Evolutionary conservation across 35 echinoderm and acorn worm species (phyloP), one percentile per base, ranked within the genome.

Genomic region (Ophioderma brevispina): DNA sequence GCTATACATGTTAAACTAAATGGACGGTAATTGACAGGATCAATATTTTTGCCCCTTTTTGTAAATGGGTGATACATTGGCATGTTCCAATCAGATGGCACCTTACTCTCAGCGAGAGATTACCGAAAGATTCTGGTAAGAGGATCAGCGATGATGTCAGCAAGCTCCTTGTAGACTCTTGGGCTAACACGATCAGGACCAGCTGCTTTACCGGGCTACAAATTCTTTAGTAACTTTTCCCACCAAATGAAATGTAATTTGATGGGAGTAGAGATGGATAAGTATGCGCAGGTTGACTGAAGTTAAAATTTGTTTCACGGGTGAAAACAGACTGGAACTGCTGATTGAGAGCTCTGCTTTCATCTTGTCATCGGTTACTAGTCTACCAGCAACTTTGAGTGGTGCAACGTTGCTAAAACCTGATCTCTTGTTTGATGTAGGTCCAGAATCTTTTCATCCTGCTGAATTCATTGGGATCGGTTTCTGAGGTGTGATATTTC

Each of bases 371-470:
- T 82, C 87, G 8, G 82, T 76, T 2, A 38, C 64, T 15, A 91
- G 81, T 35, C 75, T 84, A 10, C 82, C 89, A n/a, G 86, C 75
- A 0, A 85, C 89, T 39, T 59, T 85, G 17, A 91, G 36, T 43
- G 75, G 59, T 36, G 89, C 38, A 77, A 91, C 75, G 64, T 30
- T 37, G 35, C 18, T 40, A 31, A 78, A 55, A 35, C 79, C 89
- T 14, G 89, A 82, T 38, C 37, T 82, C 37, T 91, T 75, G 55
- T 50, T 91, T 91, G 30, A 91, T 85, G 39, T 34, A 78, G 31
- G 89, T 91, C 81, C 89, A 85, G 39, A 91, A 91, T 39, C 81
- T 50, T 38, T 91, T 91, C 63, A 91, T 91, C 37, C 89, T 39
- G 37, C 84, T 86, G 76, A 46, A 80, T 1, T 76, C 59, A 50